phyloP scores from a whole-genome alignment of 2,888 invertebrate genomes.

The Caenorhabditis sulstoni region DNA sequence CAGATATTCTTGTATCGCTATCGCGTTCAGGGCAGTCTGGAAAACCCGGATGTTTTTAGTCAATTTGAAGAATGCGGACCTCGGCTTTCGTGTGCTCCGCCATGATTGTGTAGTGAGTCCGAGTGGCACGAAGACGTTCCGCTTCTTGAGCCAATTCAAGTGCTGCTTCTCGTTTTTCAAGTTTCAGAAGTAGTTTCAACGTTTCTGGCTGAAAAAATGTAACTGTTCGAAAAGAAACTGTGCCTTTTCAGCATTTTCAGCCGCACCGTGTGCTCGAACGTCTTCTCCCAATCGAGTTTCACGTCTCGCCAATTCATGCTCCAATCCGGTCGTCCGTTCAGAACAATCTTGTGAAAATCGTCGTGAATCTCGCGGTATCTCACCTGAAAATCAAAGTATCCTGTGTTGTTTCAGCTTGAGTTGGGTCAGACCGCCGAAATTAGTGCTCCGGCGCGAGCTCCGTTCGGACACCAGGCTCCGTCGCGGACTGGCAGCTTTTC shows the following conservation, averaged over 20 bases:
- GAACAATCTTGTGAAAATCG: conserved; percentile 40
- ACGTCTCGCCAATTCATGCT: conserved; percentile 33
- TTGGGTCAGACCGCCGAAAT: conserved; percentile 21
- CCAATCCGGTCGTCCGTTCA: conserved; percentile 19
- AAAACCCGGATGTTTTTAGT: not conserved
- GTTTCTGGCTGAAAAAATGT: conserved; percentile 17
- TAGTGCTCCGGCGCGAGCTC: conserved; percentile 38
- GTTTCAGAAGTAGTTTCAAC: not conserved
- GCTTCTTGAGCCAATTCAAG: conserved; percentile 13
- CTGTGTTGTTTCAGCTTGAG: not conserved
- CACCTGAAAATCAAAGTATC: conserved; percentile 12
- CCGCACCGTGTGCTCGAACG: conserved; percentile 4
- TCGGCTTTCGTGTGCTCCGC: conserved; percentile 19
- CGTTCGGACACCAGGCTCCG: conserved; percentile 60
- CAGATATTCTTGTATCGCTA: conserved; percentile 1
- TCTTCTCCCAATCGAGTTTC: conserved; percentile 29
- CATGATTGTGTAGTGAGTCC: conserved; percentile 17
- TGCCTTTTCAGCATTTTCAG: too few relatives aligned
- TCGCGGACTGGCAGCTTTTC: conserved; percentile 33
- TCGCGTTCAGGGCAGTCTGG: not conserved
- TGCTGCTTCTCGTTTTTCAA: conserved; percentile 11
- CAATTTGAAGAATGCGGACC: too few relatives aligned
- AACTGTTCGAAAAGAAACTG: too few relatives aligned
- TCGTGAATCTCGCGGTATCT: conserved; percentile 32
- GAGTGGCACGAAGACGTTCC: conserved; percentile 14